A percentile compares a stretch with the other conserved stretches of the same genome.
These are phyloP conservation scores for Lasiurus cinereus DNA, from an alignment of 2,113 vertebrate genomes.

Conservation along the genomic window DNA sequence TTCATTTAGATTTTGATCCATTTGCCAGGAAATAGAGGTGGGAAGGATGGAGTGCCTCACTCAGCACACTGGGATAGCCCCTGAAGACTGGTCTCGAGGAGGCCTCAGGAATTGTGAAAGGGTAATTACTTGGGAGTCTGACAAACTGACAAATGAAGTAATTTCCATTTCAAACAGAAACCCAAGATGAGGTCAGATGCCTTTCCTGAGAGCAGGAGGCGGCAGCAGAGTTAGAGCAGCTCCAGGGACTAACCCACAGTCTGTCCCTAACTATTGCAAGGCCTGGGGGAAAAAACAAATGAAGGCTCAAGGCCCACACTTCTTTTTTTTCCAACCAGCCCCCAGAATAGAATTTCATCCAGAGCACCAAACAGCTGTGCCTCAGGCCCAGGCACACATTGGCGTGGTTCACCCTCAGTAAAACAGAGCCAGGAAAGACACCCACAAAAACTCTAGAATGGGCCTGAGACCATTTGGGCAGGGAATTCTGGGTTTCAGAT, in stretches of 20 bases:
- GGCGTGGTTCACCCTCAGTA: neutral
- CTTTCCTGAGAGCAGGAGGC: conserved; percentile 79
- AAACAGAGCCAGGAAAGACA: neutral
- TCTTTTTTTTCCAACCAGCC: neutral
- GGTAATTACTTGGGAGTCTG: conserved; percentile 79
- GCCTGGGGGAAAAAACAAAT: neutral
- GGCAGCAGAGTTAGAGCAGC: conserved; percentile 18
- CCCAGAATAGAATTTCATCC: neutral
- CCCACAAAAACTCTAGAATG: neutral
- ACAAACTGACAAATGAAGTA: conserved; percentile 84
- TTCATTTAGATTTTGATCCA: neutral
- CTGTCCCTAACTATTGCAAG: neutral
- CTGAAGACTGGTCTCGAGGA: neutral
- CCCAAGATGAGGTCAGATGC: conserved; percentile 81
- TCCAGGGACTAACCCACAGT: neutral
- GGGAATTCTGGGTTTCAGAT: neutral
- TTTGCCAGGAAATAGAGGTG: neutral
- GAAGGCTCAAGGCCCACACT: neutral
- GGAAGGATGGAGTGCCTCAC: neutral
- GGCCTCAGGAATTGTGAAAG: conserved; percentile 66
- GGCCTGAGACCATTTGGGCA: neutral
- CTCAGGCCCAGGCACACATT: rapidly evolving
- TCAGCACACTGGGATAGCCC: neutral
- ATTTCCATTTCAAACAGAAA: conserved; percentile 88
- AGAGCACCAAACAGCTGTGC: neutral